Evolutionary conservation across 2,113 vertebrate species (phyloP), one percentile per base, ranked within the genome.

Genomic region (Neomonachus schauinslandi): DNA sequence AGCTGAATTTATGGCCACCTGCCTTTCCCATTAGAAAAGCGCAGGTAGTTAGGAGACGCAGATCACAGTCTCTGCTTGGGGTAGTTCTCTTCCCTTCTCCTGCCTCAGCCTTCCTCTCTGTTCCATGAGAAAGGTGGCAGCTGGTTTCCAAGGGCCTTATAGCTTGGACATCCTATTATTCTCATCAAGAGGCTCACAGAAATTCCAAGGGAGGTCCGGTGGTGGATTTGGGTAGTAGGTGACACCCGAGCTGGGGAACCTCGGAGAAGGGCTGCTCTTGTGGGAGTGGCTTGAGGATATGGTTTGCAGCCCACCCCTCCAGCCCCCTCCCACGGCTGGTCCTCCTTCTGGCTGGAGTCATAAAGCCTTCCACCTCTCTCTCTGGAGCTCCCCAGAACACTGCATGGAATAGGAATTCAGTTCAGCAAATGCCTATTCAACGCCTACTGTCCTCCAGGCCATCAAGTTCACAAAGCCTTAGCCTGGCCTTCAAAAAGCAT

Each of bases 201-300:
- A 46, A 82, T 39, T 49, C 36, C 51, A 77, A 63, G 22, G 24
- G 42, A 63, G 28, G 16, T 22, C 65, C 19, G 76, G 1, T 1
- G 4, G 12, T 16, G 8, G 69, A 9, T 67, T 31, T n/a, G 22
- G 51, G 24, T 7, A 12, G 24, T 1, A n/a, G 5, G 51, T 9
- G 59, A 9, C 53, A 9, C 39, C 49, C 9, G 26, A 67, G 28
- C 39, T 51, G 24, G 36, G 46, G 19, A n/a, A 33, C 24, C 24
- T 0, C 0, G 6, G 12, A 42, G 28, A 81, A 24, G 4, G 14
- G 5, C 4, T 4, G 26, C 7, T 21, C 51, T 4, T 65, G 49
- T 28, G 28, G 10, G 7, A 63, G 4, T 0, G 1, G 21, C 13
- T 61, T n/a, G 36, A 85, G 71, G 72, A 42, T 19, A 46, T 0